Evolutionary conservation across 1,140 invertebrate species (phyloP), one percentile per base, ranked within the genome.

Genomic region (Ceratina japonica): DNA sequence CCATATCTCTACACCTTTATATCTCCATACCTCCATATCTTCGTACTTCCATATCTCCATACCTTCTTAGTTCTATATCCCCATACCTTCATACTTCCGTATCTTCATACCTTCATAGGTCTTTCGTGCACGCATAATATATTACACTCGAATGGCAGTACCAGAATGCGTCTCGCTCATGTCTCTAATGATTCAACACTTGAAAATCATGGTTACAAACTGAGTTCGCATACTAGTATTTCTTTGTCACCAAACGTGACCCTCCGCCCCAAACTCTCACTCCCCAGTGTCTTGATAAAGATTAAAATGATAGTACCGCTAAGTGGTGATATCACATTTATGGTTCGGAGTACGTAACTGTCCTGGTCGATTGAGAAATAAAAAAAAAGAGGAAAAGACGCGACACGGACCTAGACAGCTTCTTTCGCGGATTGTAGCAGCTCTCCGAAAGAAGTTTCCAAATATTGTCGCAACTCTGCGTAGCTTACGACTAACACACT

Each of bases 401-500:
- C 63, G 56, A 56, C 56, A 58, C 51, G 24, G 51, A 69, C 75
- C 81, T 91, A 90, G 79, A 82, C 90, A 81, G 87, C 85, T 74
- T 92, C 92, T 76, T 91, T 93, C 58, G 95, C 92, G 80, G 94
- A 94, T 86, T 94, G 93, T 80, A 96, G 89, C 75, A 98, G 92
- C 91, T 99, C 98, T 62, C 94, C 94, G 93, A 98, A 99, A 44
- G 98, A 97, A 87, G 96, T 95, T 89, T 99, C 97, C 88, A 99
- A 95, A 93, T 97, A 99, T 88, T 97, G 96, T 92, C 98, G 98
- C 82, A 99, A 93, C 92, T 99, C 98, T 44, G 96, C 95, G 91
- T 98, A 99, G 80, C 96, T 97, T 70, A 99, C 98, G 75, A 99
- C 97, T 75, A 99, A 93, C 70, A 99, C 95, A 92, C 97, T 99